Evolutionary conservation across 2,888 invertebrate species (phyloP), one percentile per base, ranked within the genome.

Genomic region (Chloroclystis v-ata): DNA sequence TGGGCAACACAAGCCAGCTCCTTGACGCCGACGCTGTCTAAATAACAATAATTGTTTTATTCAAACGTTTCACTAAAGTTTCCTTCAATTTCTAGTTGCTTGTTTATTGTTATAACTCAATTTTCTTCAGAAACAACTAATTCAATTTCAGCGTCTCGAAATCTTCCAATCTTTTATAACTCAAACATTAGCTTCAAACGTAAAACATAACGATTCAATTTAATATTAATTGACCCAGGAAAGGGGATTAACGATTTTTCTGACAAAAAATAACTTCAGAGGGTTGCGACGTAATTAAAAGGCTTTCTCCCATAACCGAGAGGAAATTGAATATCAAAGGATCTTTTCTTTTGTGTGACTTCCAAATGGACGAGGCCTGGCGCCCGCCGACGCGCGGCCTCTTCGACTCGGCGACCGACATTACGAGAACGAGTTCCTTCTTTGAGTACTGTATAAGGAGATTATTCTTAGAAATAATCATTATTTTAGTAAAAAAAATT

Each of bases 251-350:
- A 50, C 32, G 13, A 28, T 38, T 48, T 52, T 54, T 53, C 44
- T 35, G 4, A 25, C 26, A 47, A 54, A 41, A 59, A 66, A 65
- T 57, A 67, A 62, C 59, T 60, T 61, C 55, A 46, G 56, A 63
- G 25, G 58, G 53, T 57, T 52, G 44, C 46, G 50, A 55, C 56
- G 54, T 59, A 58, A 60, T 61, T 60, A 63, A 60, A 59, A 61
- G 50, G 58, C 60, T 57, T 62, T 49, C 66, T 69, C 60, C 54
- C 45, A 47, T 55, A 47, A 59, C 61, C 55, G 52, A 51, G 45
- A 52, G 65, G 70, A 67, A 69, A 71, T 68, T 64, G 64, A 46
- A 61, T 59, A 63, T 69, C 68, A 64, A 67, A 66, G 60, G 39
- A 60, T 49, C 49, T 55, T 58, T 63, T 62, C 54, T 60, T 60